Base-by-base conservation (phyloP, 2,888 invertebrate genomes). In the Caenorhabditis sinica region DNA sequence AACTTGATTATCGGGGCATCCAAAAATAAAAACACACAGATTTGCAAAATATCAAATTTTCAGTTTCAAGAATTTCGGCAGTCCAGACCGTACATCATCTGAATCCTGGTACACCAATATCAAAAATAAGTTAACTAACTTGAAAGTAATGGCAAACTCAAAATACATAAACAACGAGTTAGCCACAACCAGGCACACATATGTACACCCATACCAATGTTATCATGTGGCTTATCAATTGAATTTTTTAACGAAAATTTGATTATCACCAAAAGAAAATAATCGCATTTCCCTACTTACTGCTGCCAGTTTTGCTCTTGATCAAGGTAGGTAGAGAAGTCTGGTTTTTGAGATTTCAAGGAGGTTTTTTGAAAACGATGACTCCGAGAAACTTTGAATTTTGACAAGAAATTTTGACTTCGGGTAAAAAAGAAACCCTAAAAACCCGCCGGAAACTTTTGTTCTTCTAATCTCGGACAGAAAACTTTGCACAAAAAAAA, bases 191-290 rank as follows among this genome's bases (percentile, higher is more conserved):
- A 2, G 25, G 28, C 63, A 53, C 63, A 69, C 53, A 53, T 13
- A 60, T 43, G 6, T 3, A 9, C 49, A 23, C n/a, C n/a, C 43
- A 20, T 8, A 8, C 8, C 8, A 56, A 56, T 33, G 51, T 68
- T 68, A 68, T 51, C 68, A 60, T 45, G 68, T 58, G 76, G 33
- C 68, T 76, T 76, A 76, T 76, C 76, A 76, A 68, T 69, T 69
- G 25, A 69, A 61, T 76, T 76, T 60, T 49, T 20, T 15, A 8
- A 4, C 0, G 49, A 25, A 76, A 76, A 76, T 53, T 68, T 76
- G 68, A 76, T 76, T 76, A 76, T 33, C 68, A 68, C 49, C 20
- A 49, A 20, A 20, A 40, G 40, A 45, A 61, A 69, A 68, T 76
- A 76, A 76, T 76, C 75, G 58, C 33, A 51, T 71, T 53, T 56